Evolutionary conservation across 2,888 invertebrate species (phyloP), one percentile per base, ranked within the genome.

Genomic region (Clusia tigrina): DNA sequence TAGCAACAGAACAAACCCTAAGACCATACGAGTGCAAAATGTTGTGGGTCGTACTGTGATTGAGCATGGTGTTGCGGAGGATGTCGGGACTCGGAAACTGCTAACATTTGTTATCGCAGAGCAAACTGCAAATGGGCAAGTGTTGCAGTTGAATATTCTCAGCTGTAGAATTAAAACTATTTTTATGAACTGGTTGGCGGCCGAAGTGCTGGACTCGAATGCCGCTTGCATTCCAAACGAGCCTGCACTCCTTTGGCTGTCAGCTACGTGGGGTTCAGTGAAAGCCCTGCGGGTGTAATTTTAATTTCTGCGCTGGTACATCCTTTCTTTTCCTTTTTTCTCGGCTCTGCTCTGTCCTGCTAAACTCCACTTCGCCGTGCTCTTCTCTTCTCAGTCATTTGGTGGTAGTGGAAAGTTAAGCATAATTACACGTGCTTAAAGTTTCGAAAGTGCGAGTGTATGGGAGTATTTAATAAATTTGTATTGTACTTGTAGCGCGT

Each of bases 281-380:
- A 54, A 38, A 68, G 66, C 71, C 79, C 80, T 71, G 77, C 72
- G 79, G 80, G 77, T 77, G 76, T 74, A 78, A 78, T 78, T 79
- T 79, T 76, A 79, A 79, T 79, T 79, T 77, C 69, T 74, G 69
- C 69, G 24, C 68, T 68, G 66, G 61, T 48, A 57, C 37, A 48
- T 37, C 46, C 26, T 51, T 32, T 48, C 22, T 59, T 6, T 51
- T 38, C 15, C 26, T 55, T 38, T 32, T 37, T 17, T 26, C 38
- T 54, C 26, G 20, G 46, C 32, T n/a, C n/a, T n/a, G n/a, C n/a
- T n/a, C 32, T 15, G 48, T 48, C 18, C 6, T n/a, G n/a, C n/a
- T n/a, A n/a, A n/a, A n/a, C n/a, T n/a, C n/a, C n/a, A n/a, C n/a
- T n/a, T n/a, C n/a, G n/a, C n/a, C n/a, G n/a, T n/a, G n/a, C n/a